A percentile compares a stretch with the other conserved stretches of the same genome.
Conservation (phyloP, 1,140 invertebrate genomes). For the Ptiloglossa arizonensis region DNA sequence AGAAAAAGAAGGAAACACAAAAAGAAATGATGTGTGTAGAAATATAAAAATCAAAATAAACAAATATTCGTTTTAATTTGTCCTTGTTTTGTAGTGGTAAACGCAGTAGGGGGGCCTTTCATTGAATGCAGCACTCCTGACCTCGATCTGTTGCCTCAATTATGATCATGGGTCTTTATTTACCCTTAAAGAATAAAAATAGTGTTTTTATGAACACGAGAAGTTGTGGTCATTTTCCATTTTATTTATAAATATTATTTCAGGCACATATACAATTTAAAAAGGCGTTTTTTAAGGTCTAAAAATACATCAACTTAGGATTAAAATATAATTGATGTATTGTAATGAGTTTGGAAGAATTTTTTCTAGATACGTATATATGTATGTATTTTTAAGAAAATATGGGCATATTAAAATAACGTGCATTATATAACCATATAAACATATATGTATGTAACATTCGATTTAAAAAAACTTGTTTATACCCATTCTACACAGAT, state of each 20-base stretch:
- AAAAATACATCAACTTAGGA: no score
- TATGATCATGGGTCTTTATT: conserved; percentile 30
- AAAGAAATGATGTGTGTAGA: neutral
- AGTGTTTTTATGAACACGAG: conserved; percentile 14
- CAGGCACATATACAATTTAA: neutral
- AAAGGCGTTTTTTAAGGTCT: no score
- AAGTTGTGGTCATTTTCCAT: neutral
- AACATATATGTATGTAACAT: no score
- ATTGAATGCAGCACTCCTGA: conserved; percentile 38
- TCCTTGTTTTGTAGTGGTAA: conserved; percentile 27
- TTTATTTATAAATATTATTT: neutral
- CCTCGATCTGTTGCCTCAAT: conserved; percentile 44
- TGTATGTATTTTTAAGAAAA: no score
- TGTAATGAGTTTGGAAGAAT: no score
- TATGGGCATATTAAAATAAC: no score
- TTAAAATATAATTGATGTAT: no score
- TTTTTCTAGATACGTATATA: no score
- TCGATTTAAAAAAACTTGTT: no score
- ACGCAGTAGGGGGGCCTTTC: conserved; percentile 23
- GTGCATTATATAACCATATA: no score
- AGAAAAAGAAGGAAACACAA: no score
- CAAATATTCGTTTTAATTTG: conserved; percentile 1
- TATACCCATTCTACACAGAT: no score
- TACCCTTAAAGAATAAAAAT: conserved; percentile 18
- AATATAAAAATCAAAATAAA: neutral